Evolutionary conservation across 2,797 vertebrate genomes (phyloP), one percentile per base, ranked within the genome.

Genomic region (Gastrophryne carolinensis): DNA sequence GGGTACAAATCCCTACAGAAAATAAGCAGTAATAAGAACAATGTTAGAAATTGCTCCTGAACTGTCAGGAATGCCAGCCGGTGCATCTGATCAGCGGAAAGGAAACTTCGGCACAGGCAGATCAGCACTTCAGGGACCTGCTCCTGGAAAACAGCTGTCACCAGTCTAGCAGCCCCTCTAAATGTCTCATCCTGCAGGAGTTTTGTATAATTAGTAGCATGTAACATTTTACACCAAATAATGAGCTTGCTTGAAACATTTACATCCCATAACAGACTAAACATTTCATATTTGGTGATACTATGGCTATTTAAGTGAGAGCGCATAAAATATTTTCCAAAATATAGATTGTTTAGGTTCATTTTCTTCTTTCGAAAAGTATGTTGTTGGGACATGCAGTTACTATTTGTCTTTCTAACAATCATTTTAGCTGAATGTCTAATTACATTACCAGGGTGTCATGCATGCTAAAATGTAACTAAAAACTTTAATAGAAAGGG

Each of bases 161-260:
- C 29, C 9, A 65, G 27, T 56, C 37, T 61, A 35, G 49, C 49
- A 39, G 32, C 29, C 41, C 50, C 26, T 70, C 37, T 39, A 47
- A 58, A 65, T 21, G 19, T 21, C 53, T 41, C 30, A 32, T 34
- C 50, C 66, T 27, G 8, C 50, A 52, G 32, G 35, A 57, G 19
- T 65, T 75, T 75, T 72, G 60, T 72, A 60, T 72, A 78, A 65
- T 78, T 78, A 72, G 67, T 52, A 57, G 52, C 60, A 49, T 57
- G 65, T 23, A 78, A 72, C 61, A 65, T 13, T 72, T 72, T 78
- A 72, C 75, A 49, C 15, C 41, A 56, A 71, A 71, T 49, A 56
- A 77, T 56, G 67, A 64, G 58, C 35, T 26, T 44, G 44, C 15
- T 41, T 34, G 27, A 27, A 70, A 56, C 34, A 69, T 76, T 71